These are phyloP conservation scores for Tribolium madens DNA, from an alignment of 1,140 invertebrate genomes.

Conservation along the genomic window DNA sequence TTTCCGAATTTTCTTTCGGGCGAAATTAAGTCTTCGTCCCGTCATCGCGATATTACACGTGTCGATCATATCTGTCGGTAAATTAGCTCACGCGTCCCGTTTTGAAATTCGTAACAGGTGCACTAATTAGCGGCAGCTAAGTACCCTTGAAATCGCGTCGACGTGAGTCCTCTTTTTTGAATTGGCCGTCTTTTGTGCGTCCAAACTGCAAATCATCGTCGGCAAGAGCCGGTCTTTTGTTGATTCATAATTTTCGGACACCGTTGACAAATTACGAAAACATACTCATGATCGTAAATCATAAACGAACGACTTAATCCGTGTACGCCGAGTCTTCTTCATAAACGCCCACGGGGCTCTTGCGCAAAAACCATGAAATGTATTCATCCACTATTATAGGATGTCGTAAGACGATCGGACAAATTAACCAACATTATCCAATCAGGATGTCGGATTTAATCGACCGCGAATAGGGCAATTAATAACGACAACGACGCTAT, in stretches of 20 bases:
- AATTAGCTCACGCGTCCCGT: neutral
- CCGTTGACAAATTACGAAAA: slow-evolving; percentile 14
- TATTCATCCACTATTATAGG: neutral
- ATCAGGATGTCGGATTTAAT: slow-evolving; percentile 9
- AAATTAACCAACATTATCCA: slow-evolving; percentile 4
- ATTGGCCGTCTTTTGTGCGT: neutral
- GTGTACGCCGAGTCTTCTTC: neutral
- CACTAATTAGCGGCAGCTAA: neutral
- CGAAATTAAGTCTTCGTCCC: neutral
- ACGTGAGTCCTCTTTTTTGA: neutral
- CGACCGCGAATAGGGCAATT: slow-evolving; percentile 1
- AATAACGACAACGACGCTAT: neutral
- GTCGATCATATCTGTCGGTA: neutral
- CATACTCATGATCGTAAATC: neutral
- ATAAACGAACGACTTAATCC: neutral
- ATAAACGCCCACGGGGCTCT: neutral
- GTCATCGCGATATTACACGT: neutral
- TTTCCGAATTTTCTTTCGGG: neutral
- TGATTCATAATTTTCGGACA: neutral
- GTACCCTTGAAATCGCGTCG: slow-evolving; percentile 4
- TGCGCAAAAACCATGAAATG: slow-evolving; percentile 5
- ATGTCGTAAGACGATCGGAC: slow-evolving; percentile 3
- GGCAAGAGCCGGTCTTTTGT: neutral
- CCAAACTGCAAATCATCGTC: neutral
- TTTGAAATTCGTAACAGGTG: neutral